Percentiles rank a stretch among this genome's conserved stretches.
phyloP scores from a whole-genome alignment of 2,888 invertebrate species.

The Plebejus melissa region DNA sequence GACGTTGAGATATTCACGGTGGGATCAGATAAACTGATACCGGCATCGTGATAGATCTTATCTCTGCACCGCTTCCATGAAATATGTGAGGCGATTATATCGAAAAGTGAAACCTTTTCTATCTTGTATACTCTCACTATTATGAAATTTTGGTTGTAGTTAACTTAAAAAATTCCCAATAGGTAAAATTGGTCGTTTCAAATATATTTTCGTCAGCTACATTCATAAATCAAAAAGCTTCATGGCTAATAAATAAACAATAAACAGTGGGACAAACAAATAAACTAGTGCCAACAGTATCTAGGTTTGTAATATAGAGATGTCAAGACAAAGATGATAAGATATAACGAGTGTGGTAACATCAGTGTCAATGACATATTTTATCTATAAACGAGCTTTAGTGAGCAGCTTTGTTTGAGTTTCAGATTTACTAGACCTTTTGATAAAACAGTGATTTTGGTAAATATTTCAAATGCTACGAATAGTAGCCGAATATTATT shows the following conservation, averaged over 20 bases:
- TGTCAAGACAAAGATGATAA: not conserved
- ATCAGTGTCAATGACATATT: constrained; percentile 4
- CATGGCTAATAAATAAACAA: not conserved
- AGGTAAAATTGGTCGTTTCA: not conserved
- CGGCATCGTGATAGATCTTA: constrained; percentile 30
- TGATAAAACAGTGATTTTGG: not conserved
- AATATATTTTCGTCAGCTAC: too few species aligned
- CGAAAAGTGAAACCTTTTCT: constrained; percentile 29
- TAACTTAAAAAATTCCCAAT: not conserved
- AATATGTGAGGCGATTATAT: constrained; percentile 30
- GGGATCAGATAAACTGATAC: constrained; percentile 29
- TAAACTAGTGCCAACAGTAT: not conserved
- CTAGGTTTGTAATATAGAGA: not conserved
- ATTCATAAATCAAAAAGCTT: not conserved
- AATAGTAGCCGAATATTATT: too few species aligned
- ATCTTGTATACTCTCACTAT: constrained; percentile 10
- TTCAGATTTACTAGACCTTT: not conserved
- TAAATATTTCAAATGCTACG: not conserved
- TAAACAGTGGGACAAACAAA: not conserved
- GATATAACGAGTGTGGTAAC: not conserved
- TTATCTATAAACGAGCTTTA: not conserved
- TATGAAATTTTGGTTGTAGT: not conserved
- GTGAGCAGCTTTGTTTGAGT: not conserved
- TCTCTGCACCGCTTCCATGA: constrained; percentile 29
- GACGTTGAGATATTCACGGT: constrained; percentile 24